A percentile compares a stretch with the other conserved stretches of the same genome.
Conservation (phyloP, 2,888 invertebrate species). For the Imbricaverruca yamaguchii region DNA sequence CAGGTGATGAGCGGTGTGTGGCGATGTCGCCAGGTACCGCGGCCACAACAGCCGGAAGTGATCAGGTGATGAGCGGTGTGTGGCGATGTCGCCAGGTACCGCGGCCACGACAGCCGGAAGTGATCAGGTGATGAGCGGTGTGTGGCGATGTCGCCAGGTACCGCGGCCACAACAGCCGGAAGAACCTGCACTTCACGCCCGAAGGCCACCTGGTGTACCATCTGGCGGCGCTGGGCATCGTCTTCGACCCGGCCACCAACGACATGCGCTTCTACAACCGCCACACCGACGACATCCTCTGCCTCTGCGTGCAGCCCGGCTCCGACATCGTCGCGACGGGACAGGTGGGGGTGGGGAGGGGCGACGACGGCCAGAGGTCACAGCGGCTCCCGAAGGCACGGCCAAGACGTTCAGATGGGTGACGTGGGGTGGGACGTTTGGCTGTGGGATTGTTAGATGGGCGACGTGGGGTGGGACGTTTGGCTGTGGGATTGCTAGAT, state of each 20-base stretch:
- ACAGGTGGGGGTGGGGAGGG: slow-evolving; percentile 38
- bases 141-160: slow-evolving; percentile 38
- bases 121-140: too few relatives aligned
- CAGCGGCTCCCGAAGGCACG: too few relatives aligned
- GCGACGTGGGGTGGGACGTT: too few relatives aligned
- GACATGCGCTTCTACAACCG: slow-evolving; percentile 42
- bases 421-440: too few relatives aligned
- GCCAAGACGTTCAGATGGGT: too few relatives aligned
- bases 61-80: too few relatives aligned
- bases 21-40: slow-evolving; percentile 41
- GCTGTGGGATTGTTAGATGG: too few relatives aligned
- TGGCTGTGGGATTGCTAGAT: too few relatives aligned
- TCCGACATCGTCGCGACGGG: slow-evolving; percentile 44
- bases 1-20: background rate
- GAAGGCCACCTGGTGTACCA: slow-evolving; percentile 43
- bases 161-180: slow-evolving; percentile 45
- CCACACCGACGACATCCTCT: slow-evolving; percentile 46
- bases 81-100: slow-evolving; percentile 39
- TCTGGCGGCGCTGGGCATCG: slow-evolving; percentile 44
- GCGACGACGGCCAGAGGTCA: too few relatives aligned
- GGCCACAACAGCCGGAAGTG: slow-evolving; percentile 45
- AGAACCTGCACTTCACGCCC: slow-evolving; percentile 43
- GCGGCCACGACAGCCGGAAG: slow-evolving; percentile 45
- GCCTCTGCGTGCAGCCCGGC: slow-evolving; percentile 42
- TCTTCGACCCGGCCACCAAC: slow-evolving; percentile 39